Conservation (phyloP, 2,888 invertebrate species). For the Erpobdella octoculata region DNA sequence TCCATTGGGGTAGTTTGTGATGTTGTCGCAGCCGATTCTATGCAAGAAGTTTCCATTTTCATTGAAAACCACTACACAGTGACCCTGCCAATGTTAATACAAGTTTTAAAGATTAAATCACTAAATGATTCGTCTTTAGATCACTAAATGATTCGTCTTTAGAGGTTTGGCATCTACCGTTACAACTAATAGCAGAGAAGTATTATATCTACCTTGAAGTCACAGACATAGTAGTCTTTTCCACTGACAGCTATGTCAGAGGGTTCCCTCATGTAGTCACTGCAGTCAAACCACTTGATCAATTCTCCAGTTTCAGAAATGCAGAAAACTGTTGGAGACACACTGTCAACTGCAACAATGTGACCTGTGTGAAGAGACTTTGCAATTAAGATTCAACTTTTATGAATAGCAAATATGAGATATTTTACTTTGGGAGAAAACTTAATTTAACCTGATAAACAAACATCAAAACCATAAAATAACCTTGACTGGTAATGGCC, state of each 20-base stretch:
- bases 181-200: neutral
- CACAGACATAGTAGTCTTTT: conserved; percentile 81
- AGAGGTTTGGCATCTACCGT: neutral
- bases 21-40: conserved; percentile 85
- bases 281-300: conserved; percentile 92
- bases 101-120: neutral
- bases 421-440: no score
- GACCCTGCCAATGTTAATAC: conserved; percentile 59
- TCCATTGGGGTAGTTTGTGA: conserved; percentile 94
- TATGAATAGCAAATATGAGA: no score
- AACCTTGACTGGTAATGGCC: conserved; percentile 79
- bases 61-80: conserved; percentile 83
- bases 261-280: conserved; percentile 92
- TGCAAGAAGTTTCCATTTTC: conserved; percentile 81
- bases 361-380: no score
- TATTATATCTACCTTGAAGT: conserved; percentile 78
- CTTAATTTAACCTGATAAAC: no score
- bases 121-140: neutral
- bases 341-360: conserved; percentile 92
- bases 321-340: conserved; percentile 89
- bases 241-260: conserved; percentile 92
- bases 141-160: neutral
- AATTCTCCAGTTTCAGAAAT: conserved; percentile 84
- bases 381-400: no score
- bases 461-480: neutral